phyloP scores from a whole-genome alignment of 2,888 invertebrate genomes.

The Deilephila porcellus region DNA sequence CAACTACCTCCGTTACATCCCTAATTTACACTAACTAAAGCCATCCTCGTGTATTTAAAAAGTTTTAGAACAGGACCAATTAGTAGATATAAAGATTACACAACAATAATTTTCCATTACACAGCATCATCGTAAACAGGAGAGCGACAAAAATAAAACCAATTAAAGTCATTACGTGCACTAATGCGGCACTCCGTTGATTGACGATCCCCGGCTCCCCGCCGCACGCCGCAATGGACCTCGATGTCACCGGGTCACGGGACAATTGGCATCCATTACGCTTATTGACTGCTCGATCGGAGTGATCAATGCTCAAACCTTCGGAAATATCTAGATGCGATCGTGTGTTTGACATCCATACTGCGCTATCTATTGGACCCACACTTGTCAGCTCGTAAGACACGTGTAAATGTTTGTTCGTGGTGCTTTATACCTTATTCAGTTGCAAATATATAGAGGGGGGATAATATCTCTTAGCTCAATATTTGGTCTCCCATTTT shows the following conservation, averaged over 20 bases:
- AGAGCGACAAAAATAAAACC: slow-evolving; percentile 6
- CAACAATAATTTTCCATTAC: neutral
- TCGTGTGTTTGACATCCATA: too few relatives aligned
- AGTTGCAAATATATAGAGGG: too few relatives aligned
- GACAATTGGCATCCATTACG: slow-evolving; percentile 58
- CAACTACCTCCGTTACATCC: too few relatives aligned
- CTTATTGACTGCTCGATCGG: slow-evolving; percentile 58
- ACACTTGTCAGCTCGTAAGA: too few relatives aligned
- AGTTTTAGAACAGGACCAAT: neutral
- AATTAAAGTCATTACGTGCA: slow-evolving; percentile 1
- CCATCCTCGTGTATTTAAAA: neutral
- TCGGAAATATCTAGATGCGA: neutral
- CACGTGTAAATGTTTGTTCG: too few relatives aligned
- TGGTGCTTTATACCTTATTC: too few relatives aligned
- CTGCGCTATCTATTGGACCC: too few relatives aligned
- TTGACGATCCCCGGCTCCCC: slow-evolving; percentile 2
- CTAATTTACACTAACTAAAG: too few relatives aligned
- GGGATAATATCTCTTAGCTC: too few relatives aligned
- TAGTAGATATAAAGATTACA: neutral
- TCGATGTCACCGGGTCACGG: slow-evolving; percentile 37
- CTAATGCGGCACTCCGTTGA: neutral
- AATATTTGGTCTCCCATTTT: too few relatives aligned
- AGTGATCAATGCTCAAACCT: slow-evolving; percentile 6
- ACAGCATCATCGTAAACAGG: neutral
- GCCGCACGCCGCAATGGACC: neutral